These are phyloP conservation scores for Lithophane leautieri DNA, from an alignment of 2,888 invertebrate species.

Conservation along the genomic window DNA sequence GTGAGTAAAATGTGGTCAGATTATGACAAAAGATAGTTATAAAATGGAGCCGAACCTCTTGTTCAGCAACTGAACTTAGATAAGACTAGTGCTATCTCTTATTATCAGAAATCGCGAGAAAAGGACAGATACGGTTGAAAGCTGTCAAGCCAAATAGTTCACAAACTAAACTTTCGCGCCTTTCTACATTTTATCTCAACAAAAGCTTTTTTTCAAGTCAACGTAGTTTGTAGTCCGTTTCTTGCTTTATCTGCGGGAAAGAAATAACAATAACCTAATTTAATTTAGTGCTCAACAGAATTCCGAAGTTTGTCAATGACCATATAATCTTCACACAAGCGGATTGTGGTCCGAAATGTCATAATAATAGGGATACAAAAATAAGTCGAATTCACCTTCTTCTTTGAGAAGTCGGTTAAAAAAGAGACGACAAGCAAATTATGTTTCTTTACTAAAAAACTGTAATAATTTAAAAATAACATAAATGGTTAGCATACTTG, in stretches of 20 bases:
- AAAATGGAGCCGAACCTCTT: neutral
- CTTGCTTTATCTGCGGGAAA: neutral
- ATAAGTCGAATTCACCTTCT: constrained; percentile 8
- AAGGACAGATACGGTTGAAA: neutral
- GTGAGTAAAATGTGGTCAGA: neutral
- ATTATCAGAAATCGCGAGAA: neutral
- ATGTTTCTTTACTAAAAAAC: constrained; percentile 35
- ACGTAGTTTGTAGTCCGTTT: constrained; percentile 1
- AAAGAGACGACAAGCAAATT: constrained; percentile 35
- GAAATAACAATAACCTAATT: neutral
- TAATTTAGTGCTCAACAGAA: neutral
- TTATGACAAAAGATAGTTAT: neutral
- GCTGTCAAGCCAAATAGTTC: neutral
- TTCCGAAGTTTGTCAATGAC: neutral
- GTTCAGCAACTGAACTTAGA: neutral
- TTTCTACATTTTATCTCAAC: neutral
- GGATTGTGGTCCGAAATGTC: neutral
- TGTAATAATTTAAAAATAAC: constrained; percentile 28
- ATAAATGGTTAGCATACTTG: neutral
- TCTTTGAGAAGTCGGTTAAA: constrained; percentile 23
- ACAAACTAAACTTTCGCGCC: neutral
- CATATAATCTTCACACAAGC: constrained; percentile 16
- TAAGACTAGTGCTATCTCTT: constrained; percentile 25
- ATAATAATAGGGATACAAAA: constrained; percentile 29
- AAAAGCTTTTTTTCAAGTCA: neutral